A percentile compares a stretch with the other conserved stretches of the same genome.
These are phyloP conservation scores for Heloderma charlesbogerti DNA, from an alignment of 2,113 vertebrate species.

Conservation along the genomic window DNA sequence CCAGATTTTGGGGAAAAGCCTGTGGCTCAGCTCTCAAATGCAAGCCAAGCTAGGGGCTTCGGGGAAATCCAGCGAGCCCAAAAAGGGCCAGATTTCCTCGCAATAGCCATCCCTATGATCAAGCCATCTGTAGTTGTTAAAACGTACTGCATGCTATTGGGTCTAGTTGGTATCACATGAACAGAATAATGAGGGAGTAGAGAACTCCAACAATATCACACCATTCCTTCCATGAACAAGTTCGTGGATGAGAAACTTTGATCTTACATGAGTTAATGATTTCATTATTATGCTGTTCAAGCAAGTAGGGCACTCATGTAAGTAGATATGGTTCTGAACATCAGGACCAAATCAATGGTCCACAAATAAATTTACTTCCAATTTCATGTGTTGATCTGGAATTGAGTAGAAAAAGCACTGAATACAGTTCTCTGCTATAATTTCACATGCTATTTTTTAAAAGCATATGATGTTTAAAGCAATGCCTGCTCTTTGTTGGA, in stretches of 20 bases:
- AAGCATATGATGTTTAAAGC: slow-evolving; percentile 27
- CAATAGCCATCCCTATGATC: too few relatives aligned
- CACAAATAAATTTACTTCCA: neutral
- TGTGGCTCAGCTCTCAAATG: too few relatives aligned
- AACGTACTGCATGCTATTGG: neutral
- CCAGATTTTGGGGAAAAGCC: too few relatives aligned
- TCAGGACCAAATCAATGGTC: neutral
- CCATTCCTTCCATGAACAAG: neutral
- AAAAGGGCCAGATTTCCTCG: too few relatives aligned
- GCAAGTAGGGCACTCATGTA: neutral
- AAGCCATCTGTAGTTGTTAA: neutral
- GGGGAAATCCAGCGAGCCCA: too few relatives aligned
- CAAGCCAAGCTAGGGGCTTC: too few relatives aligned
- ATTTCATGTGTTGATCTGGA: neutral
- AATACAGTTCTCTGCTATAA: neutral
- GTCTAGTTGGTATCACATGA: neutral
- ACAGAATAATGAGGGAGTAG: neutral
- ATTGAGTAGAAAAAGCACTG: neutral
- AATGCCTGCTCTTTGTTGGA: slow-evolving; percentile 1
- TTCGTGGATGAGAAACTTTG: neutral
- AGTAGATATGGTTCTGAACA: neutral
- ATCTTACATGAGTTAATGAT: neutral
- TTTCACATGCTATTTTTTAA: slow-evolving; percentile 22
- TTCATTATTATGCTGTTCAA: neutral
- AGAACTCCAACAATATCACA: neutral